Evolutionary conservation across 30 jellyfish, hydroid and myxozoan genomes (phyloP), one percentile per base, ranked within the genome.

Genomic region (Aurelia aurita): DNA sequence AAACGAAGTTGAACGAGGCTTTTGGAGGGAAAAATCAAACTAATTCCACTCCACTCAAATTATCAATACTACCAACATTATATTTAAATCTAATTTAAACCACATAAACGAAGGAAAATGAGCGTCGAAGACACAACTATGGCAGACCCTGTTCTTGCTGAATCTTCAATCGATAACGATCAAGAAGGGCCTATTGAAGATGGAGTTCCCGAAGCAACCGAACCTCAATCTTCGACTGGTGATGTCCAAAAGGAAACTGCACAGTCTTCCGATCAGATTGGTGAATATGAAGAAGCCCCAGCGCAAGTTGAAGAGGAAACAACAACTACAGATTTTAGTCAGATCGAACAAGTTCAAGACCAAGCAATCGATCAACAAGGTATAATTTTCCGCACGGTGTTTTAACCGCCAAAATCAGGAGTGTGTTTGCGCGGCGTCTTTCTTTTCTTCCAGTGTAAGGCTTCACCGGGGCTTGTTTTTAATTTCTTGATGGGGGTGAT

Each of bases 1-100:
- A 79, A 79, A 80, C 78, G 74, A 71, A 69, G 90, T 74, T 65
- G 89, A 62, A 61, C 87, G 90, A 80, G 90, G 90, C 90, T 80
- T 80, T 80, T 85, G 95, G 95, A 85, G 95, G 95, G 95, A 85
- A 85, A 85, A 73, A 54, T 85, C 86, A 85, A 85, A 71, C 79
- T 64, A 58, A 19, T 39, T 20, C 4, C 62, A 67, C 26, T 51
- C 19, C 55, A 15, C 85, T 73, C 29, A 12, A 18, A 43, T 44
- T 70, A 22, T 46, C 31, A 26, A 43, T 25, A 19, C 29, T 5
- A 3, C 29, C 28, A 5, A 22, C 67, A 55, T 19, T 10, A 55
- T 1, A 55, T 1, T 26, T 22, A 15, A 22, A 19, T 0, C 14
- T 19, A 19, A 55, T 14, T 22, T 15, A 25, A 18, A 16, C 23